These are phyloP conservation scores for Protaetia brevitarsis DNA, from an alignment of 1,140 invertebrate genomes.

Conservation along the genomic window DNA sequence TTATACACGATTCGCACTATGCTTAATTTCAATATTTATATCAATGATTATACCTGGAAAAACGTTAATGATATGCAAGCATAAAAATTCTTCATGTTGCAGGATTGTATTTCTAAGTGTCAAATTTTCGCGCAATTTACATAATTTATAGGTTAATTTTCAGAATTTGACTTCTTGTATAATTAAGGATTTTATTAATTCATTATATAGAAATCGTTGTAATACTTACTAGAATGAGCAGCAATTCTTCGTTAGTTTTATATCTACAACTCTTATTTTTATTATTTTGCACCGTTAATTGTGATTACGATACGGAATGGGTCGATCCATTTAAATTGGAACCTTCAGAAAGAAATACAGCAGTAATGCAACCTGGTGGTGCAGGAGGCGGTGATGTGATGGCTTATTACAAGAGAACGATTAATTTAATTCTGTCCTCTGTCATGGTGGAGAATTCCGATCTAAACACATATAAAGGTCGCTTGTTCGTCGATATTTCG, in stretches of 20 bases:
- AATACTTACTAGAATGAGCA: neutral
- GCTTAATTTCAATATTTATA: too few species aligned
- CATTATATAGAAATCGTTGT: too few species aligned
- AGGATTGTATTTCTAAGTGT: too few species aligned
- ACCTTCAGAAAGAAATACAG: neutral
- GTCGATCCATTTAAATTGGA: slow-evolving; percentile 15
- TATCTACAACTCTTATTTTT: neutral
- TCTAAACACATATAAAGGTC: slow-evolving; percentile 10
- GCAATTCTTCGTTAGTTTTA: neutral
- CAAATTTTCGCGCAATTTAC: too few species aligned
- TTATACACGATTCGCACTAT: too few species aligned
- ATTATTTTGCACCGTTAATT: neutral
- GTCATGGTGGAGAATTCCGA: neutral
- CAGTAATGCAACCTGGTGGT: neutral
- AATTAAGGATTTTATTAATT: too few species aligned
- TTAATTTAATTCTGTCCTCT: slow-evolving; percentile 19
- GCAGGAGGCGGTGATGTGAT: neutral
- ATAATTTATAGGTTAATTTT: too few species aligned
- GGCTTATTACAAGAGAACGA: slow-evolving; percentile 20
- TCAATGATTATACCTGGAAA: too few species aligned
- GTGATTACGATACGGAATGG: neutral
- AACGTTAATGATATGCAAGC: too few species aligned
- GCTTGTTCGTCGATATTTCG: slow-evolving; percentile 5
- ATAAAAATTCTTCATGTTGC: too few species aligned
- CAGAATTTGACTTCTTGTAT: too few species aligned